phyloP scores from a whole-genome alignment of 2,113 vertebrate species.

The Calypte anna region DNA sequence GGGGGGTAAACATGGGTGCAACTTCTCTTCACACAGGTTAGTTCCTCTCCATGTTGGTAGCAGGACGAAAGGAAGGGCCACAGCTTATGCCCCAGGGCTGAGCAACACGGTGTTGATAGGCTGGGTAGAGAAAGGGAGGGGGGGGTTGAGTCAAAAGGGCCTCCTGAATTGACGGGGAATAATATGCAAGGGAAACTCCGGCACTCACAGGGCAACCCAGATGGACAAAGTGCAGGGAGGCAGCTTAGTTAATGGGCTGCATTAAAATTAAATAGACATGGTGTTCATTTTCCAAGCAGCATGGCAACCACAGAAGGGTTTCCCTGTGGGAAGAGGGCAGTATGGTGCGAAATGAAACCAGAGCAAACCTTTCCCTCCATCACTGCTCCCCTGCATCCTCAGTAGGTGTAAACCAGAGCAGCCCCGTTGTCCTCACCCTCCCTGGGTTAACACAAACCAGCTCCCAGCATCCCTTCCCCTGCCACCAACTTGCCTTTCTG shows the following conservation, averaged over 20 bases:
- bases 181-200: conserved; percentile 57
- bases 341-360: not conserved
- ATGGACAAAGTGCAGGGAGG: conserved; percentile 45
- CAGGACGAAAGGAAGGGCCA: not conserved
- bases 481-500: not conserved
- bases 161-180: conserved; percentile 13
- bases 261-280: conserved; percentile 41
- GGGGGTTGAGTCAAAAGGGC: conserved; percentile 43
- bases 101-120: not conserved
- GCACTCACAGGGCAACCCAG: conserved; percentile 50
- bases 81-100: not conserved
- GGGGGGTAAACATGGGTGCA: not conserved
- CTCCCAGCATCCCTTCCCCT: not conserved
- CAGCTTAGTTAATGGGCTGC: conserved; percentile 58
- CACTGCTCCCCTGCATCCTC: accelerated
- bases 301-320: not conserved
- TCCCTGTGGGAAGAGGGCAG: not conserved
- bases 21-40: conserved; percentile 11
- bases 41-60: not conserved
- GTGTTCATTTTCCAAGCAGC: conserved; percentile 7
- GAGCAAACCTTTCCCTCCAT: not conserved
- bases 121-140: not conserved
- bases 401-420: not conserved
- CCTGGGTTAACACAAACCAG: not conserved
- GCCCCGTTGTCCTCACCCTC: not conserved